These are phyloP conservation scores for Chinchilla lanigera DNA, from an alignment of 2,113 vertebrate species.

Conservation along the genomic window DNA sequence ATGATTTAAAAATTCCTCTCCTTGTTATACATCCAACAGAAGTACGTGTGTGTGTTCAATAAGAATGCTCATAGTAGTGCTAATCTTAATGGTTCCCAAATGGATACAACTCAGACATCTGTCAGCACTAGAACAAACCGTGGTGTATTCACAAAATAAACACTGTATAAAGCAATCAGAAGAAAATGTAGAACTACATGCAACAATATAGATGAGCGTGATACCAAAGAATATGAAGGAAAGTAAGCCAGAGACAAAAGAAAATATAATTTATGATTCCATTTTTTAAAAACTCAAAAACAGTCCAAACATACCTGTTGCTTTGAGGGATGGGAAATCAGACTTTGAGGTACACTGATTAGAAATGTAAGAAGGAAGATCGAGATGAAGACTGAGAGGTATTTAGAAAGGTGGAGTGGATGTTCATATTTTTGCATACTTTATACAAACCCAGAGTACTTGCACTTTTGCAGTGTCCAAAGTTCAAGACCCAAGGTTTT, in stretches of 20 bases:
- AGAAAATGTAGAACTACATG: neutral
- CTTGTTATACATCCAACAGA: neutral
- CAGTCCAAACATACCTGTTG: neutral
- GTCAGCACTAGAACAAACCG: neutral
- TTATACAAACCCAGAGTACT: neutral
- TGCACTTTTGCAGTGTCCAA: slow-evolving; percentile 4
- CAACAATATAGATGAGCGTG: neutral
- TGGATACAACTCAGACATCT: neutral
- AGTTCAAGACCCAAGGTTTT: slow-evolving; percentile 42
- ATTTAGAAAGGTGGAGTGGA: neutral
- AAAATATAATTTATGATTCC: neutral
- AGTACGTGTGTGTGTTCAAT: neutral
- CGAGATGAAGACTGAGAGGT: neutral
- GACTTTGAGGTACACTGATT: neutral
- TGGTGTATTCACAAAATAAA: neutral
- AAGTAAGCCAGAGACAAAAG: neutral
- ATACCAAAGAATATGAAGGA: neutral
- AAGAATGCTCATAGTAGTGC: neutral
- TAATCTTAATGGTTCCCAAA: neutral
- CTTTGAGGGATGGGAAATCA: neutral
- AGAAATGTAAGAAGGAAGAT: neutral
- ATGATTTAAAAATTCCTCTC: neutral
- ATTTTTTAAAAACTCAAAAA: slow-evolving; percentile 31
- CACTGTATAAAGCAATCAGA: neutral
- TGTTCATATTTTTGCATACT: slow-evolving; percentile 35